A percentile compares a stretch with the other conserved stretches of the same genome.
phyloP scores from a whole-genome alignment of 2,888 invertebrate species.

The Eupithecia insigniata region DNA sequence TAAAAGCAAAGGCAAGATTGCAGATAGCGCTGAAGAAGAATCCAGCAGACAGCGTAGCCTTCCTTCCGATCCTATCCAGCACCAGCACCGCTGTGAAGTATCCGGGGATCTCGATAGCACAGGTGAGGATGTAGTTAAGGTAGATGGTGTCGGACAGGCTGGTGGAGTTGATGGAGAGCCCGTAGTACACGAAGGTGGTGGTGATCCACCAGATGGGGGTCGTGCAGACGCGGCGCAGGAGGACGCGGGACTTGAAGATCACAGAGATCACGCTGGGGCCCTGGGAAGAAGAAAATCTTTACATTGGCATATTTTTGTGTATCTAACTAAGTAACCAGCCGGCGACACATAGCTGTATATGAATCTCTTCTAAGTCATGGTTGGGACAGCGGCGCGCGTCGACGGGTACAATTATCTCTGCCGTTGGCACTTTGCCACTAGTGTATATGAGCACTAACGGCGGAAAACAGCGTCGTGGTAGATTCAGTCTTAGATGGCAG shows the following conservation, averaged over 20 bases:
- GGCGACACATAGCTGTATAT: background rate
- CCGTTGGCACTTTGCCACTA: no score
- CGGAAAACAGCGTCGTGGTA: background rate
- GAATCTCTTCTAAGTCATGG: no score
- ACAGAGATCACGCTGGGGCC: slow-evolving; percentile 55
- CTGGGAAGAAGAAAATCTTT: slow-evolving; percentile 20
- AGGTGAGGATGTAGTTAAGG: slow-evolving; percentile 87
- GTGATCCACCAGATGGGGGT: slow-evolving; percentile 92
- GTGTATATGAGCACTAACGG: background rate
- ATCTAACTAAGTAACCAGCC: background rate
- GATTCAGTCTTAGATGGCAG: background rate
- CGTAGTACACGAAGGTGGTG: slow-evolving; percentile 91
- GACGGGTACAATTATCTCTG: no score
- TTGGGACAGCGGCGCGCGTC: no score
- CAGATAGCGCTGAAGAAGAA: slow-evolving; percentile 85
- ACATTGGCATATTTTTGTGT: background rate
- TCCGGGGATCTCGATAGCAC: slow-evolving; percentile 88
- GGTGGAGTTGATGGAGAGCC: slow-evolving; percentile 90
- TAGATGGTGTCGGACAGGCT: slow-evolving; percentile 89
- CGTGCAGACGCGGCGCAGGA: slow-evolving; percentile 84
- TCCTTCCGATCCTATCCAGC: slow-evolving; percentile 86
- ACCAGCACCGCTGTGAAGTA: slow-evolving; percentile 85
- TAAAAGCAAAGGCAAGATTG: slow-evolving; percentile 70
- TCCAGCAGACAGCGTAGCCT: slow-evolving; percentile 83
- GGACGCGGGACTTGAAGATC: slow-evolving; percentile 77